phyloP scores from a whole-genome alignment of 2,113 vertebrate genomes.

The Herpetotheres cachinnans region DNA sequence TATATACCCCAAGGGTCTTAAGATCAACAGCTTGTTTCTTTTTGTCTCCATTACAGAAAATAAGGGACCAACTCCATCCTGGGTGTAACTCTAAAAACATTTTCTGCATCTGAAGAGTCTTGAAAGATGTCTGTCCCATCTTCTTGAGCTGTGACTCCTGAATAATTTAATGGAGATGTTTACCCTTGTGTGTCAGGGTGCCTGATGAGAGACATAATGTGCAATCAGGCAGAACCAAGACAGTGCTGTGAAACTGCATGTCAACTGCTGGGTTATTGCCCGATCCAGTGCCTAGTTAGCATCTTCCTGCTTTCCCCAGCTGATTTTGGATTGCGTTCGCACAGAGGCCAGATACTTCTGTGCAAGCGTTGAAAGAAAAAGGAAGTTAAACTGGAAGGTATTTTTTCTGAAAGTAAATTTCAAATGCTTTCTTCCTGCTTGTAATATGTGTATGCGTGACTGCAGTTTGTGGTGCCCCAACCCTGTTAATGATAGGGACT shows the following conservation, averaged over 20 bases:
- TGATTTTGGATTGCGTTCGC: background rate
- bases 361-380: background rate
- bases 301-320: background rate
- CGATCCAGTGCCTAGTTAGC: background rate
- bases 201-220: background rate
- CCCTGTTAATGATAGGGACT: background rate
- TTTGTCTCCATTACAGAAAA: background rate
- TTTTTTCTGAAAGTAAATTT: background rate
- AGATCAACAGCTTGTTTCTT: background rate
- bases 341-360: background rate
- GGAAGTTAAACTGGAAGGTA: background rate
- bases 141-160: background rate
- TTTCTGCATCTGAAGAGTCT: background rate
- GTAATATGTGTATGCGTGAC: rapidly evolving
- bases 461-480: background rate
- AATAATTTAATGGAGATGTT: background rate
- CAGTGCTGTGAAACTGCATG: background rate
- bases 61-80: background rate
- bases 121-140: background rate
- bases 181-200: background rate
- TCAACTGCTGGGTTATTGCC: background rate
- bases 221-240: background rate
- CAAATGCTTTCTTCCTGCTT: background rate
- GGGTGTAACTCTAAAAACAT: background rate
- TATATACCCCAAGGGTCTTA: background rate